Conservation (phyloP, 2,113 vertebrate genomes). For the Pseudonaja textilis region DNA sequence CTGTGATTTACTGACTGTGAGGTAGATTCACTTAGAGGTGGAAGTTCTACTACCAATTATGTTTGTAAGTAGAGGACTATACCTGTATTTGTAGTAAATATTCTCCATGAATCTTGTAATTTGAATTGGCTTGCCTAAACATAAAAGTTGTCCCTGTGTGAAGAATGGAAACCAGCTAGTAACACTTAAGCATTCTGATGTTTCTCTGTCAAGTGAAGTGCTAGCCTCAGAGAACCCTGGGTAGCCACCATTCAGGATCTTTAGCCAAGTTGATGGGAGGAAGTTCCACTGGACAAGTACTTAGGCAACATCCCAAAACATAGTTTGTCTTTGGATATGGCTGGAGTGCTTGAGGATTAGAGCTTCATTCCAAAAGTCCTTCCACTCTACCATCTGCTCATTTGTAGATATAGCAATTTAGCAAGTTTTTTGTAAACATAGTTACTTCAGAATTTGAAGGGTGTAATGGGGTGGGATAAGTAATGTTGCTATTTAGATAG, state of each 20-base stretch:
- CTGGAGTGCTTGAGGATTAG: not conserved
- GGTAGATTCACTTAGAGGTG: not conserved
- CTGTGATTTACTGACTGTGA: not conserved
- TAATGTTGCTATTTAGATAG: not conserved
- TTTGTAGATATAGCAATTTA: not conserved
- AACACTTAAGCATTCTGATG: not conserved
- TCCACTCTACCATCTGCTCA: not conserved
- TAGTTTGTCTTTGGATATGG: not conserved
- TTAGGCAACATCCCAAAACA: not conserved
- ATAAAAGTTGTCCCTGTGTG: not conserved
- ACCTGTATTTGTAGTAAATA: not conserved
- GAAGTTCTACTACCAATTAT: not conserved
- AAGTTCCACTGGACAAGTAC: not conserved
- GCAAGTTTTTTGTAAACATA: not conserved
- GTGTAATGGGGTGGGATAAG: not conserved
- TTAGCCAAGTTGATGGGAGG: not conserved
- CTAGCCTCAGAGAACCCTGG: not conserved
- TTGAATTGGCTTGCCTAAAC: not conserved
- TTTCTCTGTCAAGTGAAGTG: not conserved
- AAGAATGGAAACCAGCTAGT: not conserved
- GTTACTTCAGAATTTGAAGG: not conserved
- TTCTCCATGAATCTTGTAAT: not conserved
- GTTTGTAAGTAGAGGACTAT: not conserved
- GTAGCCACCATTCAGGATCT: no score
- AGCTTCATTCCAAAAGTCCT: not conserved